Base-by-base conservation (phyloP, 1,140 invertebrate genomes). In the Mamestra configurata region DNA sequence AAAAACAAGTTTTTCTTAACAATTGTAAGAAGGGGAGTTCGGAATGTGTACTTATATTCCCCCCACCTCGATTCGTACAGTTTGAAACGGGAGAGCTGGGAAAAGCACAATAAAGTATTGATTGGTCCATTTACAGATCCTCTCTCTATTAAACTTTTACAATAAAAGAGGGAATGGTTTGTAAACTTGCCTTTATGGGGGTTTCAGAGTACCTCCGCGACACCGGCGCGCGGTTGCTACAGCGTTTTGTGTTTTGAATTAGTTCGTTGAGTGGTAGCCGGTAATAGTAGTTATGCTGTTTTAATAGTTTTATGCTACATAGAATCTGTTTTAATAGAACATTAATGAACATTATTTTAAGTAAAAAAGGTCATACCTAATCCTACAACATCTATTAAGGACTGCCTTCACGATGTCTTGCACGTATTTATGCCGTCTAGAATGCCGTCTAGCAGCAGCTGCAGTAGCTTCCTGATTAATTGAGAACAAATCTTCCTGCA, bases 101-200 rank as follows among this genome's bases (percentile, higher is more conserved):
- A 77, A 79, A 83, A 84, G 85, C 77, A 83, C 81, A 83, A 85
- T 87, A 85, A 84, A 87, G 82, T 85, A 87, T 87, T 87, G 86
- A 87, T 87, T 83, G 84, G 75, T 82, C 78, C 82, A 84, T 83
- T 84, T 80, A 83, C 82, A 77, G 82, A 80, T 84, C 86, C 68
- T 49, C 55, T 80, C 81, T 86, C 80, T 86, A 87, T 86, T 86
- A 87, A 87, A 87, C 84, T 87, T 87, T 87, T 75, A 86, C 81
- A 84, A 87, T 87, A 87, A 86, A 84, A 84, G 46, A 49, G 76
- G 51, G 75, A 82, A 82, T 77, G 71, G 72, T 77, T 83, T 82
- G 80, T 80, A 79, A 84, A 84, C 73, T 82, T 82, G 51, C 55
- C 66, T 79, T 79, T 82, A 71, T 70, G 59, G 35, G 31, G 13